Base-by-base conservation (phyloP, 2,797 vertebrate genomes). In the Acanthurus tractus region DNA sequence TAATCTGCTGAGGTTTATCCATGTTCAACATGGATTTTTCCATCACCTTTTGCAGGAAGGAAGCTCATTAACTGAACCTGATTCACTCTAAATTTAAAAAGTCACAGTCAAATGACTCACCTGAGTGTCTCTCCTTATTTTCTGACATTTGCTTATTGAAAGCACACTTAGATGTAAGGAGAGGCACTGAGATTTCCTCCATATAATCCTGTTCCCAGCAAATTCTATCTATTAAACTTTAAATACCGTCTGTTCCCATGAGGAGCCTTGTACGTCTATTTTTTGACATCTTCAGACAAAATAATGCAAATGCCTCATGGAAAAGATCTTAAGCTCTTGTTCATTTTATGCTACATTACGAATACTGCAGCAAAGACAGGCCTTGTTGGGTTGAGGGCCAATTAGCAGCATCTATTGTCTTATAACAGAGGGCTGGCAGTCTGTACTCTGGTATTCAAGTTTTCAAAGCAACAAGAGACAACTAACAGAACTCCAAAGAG, bases 391-490 rank as follows among this genome's bases (percentile, higher is more conserved):
- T 62, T 55, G 52, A 61, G 58, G 20, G 69, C 53, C 63, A 69
- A 62, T 78, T 75, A 79, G 50, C 29, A 45, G 42, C 12, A 45
- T 82, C 53, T n/a, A 67, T 2, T 58, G 53, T 42, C 66, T 76
- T 18, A 40, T 74, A 29, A 67, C 67, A 74, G 40, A 70, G 10
- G 6, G n/a, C 23, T 67, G 18, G 17, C 36, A 84, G 69, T 62
- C 62, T 34, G 42, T 4, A 42, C 23, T 70, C 36, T 69, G 9
- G 76, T 57, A 23, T 79, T 12, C 1, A 57, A 18, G 38, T 74
- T 79, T 65, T 65, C 15, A 76, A 64, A 84, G n/a, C n/a, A 66
- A 62, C 64, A 72, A 0, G 44, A 74, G 15, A 46, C 12, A 36
- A 67, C n/a, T 10, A 36, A 45, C 8, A 78, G 12, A 72, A 52